A percentile compares a stretch with the other conserved stretches of the same genome.
Conservation (phyloP, 2,113 vertebrate genomes). For the Raja brachyura region DNA sequence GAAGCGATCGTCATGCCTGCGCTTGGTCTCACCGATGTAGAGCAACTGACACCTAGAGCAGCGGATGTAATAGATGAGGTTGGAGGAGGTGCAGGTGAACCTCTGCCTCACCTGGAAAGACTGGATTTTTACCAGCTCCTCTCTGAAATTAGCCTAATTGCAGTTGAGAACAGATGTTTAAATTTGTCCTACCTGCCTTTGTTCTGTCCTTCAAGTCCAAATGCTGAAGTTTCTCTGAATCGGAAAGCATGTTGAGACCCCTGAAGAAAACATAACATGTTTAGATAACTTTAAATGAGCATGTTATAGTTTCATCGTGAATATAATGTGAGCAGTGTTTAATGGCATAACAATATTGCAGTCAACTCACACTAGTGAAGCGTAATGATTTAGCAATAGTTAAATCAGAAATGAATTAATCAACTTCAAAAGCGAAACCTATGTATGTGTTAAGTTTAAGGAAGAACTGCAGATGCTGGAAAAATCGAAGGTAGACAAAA, state of each 20-base stretch:
- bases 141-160: too few relatives aligned
- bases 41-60: too few relatives aligned
- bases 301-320: conserved; percentile 45
- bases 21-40: too few relatives aligned
- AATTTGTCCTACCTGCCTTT: conserved; percentile 68
- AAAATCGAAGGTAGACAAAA: too few relatives aligned
- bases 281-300: conserved; percentile 39
- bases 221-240: conserved; percentile 78
- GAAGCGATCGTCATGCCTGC: too few relatives aligned
- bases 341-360: conserved; percentile 59
- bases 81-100: too few relatives aligned
- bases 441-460: too few relatives aligned
- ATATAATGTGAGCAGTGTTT: conserved; percentile 61
- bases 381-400: background rate
- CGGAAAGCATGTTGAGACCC: conserved; percentile 90
- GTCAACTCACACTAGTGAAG: conserved; percentile 47
- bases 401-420: background rate
- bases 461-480: too few relatives aligned
- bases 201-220: conserved; percentile 81
- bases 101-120: too few relatives aligned
- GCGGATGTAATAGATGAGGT: too few relatives aligned
- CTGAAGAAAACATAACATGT: conserved; percentile 54
- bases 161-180: too few relatives aligned
- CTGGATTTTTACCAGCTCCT: too few relatives aligned
- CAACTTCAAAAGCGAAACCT: conserved; percentile 60